phyloP scores from a whole-genome alignment of 2,113 vertebrate species.

The Cathartes aura region DNA sequence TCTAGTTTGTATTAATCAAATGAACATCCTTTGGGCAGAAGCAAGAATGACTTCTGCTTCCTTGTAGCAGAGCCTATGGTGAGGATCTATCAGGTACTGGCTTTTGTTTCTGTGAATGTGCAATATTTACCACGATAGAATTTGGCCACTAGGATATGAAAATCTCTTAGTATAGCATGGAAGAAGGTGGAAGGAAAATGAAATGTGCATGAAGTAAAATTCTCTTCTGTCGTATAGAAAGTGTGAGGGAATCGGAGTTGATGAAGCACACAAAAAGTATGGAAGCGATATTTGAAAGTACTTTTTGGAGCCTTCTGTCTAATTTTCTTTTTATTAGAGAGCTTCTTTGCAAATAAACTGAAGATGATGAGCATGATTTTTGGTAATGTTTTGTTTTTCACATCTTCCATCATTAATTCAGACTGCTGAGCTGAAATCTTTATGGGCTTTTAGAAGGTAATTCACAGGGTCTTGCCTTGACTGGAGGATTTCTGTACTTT shows the following conservation, averaged over 20 bases:
- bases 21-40: neutral
- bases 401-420: neutral
- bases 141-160: neutral
- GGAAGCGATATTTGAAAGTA: neutral
- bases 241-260: neutral
- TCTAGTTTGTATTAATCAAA: neutral
- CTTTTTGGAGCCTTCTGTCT: neutral
- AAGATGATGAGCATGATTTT: neutral
- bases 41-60: neutral
- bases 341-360: neutral
- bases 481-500: neutral
- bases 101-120: neutral
- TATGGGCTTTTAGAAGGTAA: neutral
- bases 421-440: neutral
- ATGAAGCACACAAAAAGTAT: neutral
- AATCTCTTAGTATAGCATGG: neutral
- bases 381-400: neutral
- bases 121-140: neutral
- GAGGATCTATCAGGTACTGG: neutral
- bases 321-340: neutral
- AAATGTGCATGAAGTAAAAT: neutral
- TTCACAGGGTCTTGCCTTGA: neutral
- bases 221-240: neutral
- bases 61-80: neutral
- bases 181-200: neutral